Percentiles rank a stretch among this genome's conserved stretches.
Evolutionary conservation across 2,888 invertebrate genomes (phyloP).

Genomic region (Pyrrhosoma nymphula): DNA sequence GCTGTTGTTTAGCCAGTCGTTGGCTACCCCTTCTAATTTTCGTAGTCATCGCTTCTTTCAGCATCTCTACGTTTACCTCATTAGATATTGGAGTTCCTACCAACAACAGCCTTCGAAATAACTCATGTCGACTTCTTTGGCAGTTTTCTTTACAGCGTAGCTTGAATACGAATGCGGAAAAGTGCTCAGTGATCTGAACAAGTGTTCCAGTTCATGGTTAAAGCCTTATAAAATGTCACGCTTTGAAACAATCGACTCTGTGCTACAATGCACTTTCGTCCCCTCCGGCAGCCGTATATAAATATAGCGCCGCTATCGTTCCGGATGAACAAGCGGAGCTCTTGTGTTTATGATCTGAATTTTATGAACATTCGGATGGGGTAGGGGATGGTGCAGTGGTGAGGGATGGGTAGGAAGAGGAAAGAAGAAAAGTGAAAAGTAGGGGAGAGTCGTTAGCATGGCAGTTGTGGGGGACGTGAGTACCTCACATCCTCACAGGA

Average conservation of each 20-base stretch:
- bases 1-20: neutral
- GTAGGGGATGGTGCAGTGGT: neutral
- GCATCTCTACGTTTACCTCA: no score
- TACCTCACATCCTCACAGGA: conserved; percentile 63
- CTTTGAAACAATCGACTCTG: neutral
- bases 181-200: neutral
- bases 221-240: neutral
- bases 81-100: no score
- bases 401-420: neutral
- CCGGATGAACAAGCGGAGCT: neutral
- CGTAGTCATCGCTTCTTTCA: no score
- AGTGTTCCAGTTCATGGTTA: neutral
- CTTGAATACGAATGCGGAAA: neutral
- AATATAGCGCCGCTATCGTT: conserved; percentile 33
- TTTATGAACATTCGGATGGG: conserved; percentile 52
- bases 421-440: conserved; percentile 53
- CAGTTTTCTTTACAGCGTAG: neutral
- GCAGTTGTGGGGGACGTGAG: conserved; percentile 10
- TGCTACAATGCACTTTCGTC: neutral
- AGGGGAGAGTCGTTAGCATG: conserved; percentile 59
- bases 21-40: neutral
- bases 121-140: no score
- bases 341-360: conserved; percentile 59
- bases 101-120: no score
- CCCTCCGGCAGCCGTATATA: neutral